phyloP scores from a whole-genome alignment of 2,888 invertebrate species.

The Tipula confusa region DNA sequence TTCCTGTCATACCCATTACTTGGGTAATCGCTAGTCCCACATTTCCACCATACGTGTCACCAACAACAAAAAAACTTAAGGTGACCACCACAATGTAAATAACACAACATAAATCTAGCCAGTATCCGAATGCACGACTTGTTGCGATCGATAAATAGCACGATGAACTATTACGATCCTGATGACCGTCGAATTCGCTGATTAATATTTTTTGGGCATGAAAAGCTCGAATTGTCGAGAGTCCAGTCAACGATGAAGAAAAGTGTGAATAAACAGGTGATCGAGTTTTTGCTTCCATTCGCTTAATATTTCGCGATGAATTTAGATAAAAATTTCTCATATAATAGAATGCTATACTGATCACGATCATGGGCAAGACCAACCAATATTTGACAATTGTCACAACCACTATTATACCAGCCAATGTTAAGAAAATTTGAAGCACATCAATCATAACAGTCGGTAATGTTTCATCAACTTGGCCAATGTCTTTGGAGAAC shows the following conservation, averaged over 20 bases:
- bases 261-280: slow-evolving; percentile 95
- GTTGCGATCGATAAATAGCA: slow-evolving; percentile 88
- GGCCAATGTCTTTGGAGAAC: slow-evolving; percentile 82
- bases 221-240: slow-evolving; percentile 88
- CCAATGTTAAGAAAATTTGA: slow-evolving; percentile 71
- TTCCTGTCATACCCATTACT: slow-evolving; percentile 70
- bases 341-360: slow-evolving; percentile 69
- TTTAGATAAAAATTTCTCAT: slow-evolving; percentile 71
- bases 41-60: slow-evolving; percentile 63
- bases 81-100: slow-evolving; percentile 82
- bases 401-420: slow-evolving; percentile 76
- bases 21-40: slow-evolving; percentile 77
- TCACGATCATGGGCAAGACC: slow-evolving; percentile 63
- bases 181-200: slow-evolving; percentile 74
- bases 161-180: slow-evolving; percentile 83
- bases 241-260: slow-evolving; percentile 81
- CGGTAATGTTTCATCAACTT: slow-evolving; percentile 51
- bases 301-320: slow-evolving; percentile 76
- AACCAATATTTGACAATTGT: slow-evolving; percentile 70
- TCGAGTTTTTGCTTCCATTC: slow-evolving; percentile 76
- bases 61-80: slow-evolving; percentile 72
- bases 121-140: slow-evolving; percentile 89
- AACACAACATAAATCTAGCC: slow-evolving; percentile 84
- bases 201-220: slow-evolving; percentile 73
- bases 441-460: slow-evolving; percentile 50